Conservation (phyloP, 35 echinoderm and acorn worm species). For the Strongylocentrotus purpuratus region DNA sequence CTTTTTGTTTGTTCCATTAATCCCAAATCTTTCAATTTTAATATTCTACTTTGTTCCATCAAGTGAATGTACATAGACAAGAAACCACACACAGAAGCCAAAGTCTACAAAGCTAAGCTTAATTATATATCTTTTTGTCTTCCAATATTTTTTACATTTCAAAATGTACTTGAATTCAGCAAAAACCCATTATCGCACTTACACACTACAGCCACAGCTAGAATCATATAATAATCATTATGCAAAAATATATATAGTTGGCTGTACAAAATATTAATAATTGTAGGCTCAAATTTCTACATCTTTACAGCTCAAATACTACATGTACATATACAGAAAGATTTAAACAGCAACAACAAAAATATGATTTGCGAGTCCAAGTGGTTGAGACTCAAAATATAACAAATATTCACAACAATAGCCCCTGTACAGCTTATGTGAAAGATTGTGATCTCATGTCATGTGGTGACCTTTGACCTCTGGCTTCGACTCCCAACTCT, state of each 20-base stretch:
- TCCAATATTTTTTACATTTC: background rate
- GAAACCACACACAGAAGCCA: background rate
- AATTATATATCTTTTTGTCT: background rate
- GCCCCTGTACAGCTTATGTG: background rate
- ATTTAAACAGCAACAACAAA: background rate
- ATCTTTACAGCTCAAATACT: constrained; percentile 28
- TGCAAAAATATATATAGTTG: constrained; percentile 42
- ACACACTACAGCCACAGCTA: constrained; percentile 17
- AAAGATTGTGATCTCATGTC: background rate
- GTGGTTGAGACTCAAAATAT: background rate
- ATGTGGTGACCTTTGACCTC: background rate
- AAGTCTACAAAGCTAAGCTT: background rate
- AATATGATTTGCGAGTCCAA: background rate
- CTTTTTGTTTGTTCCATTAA: too few species aligned
- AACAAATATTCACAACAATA: background rate
- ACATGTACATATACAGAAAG: constrained; percentile 28
- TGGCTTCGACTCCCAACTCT: background rate
- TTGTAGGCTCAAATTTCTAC: constrained; percentile 31
- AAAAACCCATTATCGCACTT: background rate
- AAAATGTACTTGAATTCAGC: background rate
- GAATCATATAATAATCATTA: constrained; percentile 23
- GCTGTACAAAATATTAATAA: constrained; percentile 42
- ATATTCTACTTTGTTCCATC: too few species aligned
- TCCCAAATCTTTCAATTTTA: too few species aligned
- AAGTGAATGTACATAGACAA: too few species aligned